Percentiles rank a stretch among this genome's conserved stretches.
Evolutionary conservation across 2,113 vertebrate genomes (phyloP).

Genomic region (Condylura cristata): DNA sequence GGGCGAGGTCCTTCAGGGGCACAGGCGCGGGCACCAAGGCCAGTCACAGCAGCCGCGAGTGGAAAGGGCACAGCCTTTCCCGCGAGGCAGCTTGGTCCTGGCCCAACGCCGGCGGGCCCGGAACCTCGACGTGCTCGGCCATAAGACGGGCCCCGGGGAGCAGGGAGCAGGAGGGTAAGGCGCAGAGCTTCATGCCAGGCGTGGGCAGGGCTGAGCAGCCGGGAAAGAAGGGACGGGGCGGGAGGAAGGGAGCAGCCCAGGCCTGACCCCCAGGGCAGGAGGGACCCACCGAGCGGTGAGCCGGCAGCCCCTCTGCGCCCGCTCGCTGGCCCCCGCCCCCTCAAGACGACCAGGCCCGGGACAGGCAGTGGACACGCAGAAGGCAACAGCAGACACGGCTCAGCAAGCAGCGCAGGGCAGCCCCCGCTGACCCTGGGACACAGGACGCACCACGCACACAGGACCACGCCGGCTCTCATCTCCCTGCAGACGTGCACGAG

Average conservation of each 20-base stretch:
- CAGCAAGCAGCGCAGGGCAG: too few relatives aligned
- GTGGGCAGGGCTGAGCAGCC: rapidly evolving
- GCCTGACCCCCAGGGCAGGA: background rate
- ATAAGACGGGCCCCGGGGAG: background rate
- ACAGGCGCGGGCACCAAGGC: too few relatives aligned
- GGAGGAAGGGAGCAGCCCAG: background rate
- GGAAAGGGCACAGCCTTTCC: background rate
- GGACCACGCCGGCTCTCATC: too few relatives aligned
- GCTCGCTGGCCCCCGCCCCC: background rate
- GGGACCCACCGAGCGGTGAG: background rate
- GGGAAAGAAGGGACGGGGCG: background rate
- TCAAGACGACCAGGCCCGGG: too few relatives aligned
- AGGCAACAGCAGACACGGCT: background rate
- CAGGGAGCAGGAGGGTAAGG: background rate
- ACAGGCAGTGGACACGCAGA: background rate
- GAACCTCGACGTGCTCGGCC: background rate
- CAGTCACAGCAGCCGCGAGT: rapidly evolving
- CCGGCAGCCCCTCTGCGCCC: background rate
- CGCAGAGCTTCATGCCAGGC: background rate
- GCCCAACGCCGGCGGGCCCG: background rate
- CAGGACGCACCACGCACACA: too few relatives aligned
- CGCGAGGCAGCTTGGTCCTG: rapidly evolving
- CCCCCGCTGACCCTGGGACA: too few relatives aligned
- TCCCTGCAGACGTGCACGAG: too few relatives aligned
- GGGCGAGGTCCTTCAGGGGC: too few relatives aligned